Base-by-base conservation (phyloP, 2,797 vertebrate genomes). In the Phalanger gymnotis region DNA sequence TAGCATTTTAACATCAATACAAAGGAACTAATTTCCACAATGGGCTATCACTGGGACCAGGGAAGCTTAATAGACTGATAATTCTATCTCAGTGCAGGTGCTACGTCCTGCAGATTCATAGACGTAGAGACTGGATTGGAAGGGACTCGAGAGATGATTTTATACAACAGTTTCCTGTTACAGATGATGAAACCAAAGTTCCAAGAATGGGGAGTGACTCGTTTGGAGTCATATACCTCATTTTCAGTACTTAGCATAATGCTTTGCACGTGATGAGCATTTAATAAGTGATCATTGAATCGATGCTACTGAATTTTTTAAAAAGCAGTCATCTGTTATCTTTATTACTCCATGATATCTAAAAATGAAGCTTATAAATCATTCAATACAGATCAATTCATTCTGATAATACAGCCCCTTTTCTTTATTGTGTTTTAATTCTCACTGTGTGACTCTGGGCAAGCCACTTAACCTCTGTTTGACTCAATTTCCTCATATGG, bases 21-120 rank as follows among this genome's bases (percentile, higher is more conserved):
- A n/a, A 92, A 95, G 54, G 53, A 97, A 92, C 57, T 97, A 53
- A 66, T 91, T 97, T 97, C 66, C 54, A 95, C 94, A 61, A 89
- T 52, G 95, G 53, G 30, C 58, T 92, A 89, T 91, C 34, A 55
- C 14, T 94, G 87, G 31, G 52, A 95, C 51, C 94, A 95, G 96
- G 91, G 92, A 91, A 90, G 94, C 12, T 1, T 89, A 81, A 53
- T 40, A 92, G n/a, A 81, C 93, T 47, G 58, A 61, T 96, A 96
- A 93, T 94, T 81, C n/a, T 81, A 81, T 81, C 66, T 81, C n/a
- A 10, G n/a, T 5, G 66, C 19, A 81, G n/a, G n/a, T 22, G n/a
- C 19, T 47, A 47, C 47, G 22, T 81, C 19, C 66, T 40, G 19
- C 22, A 25, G 66, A 40, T 73, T 40, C n/a, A 40, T 73, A 73